Evolutionary conservation across 2,797 vertebrate species (phyloP).

Genomic region (Myoxocephalus aenaeus): DNA sequence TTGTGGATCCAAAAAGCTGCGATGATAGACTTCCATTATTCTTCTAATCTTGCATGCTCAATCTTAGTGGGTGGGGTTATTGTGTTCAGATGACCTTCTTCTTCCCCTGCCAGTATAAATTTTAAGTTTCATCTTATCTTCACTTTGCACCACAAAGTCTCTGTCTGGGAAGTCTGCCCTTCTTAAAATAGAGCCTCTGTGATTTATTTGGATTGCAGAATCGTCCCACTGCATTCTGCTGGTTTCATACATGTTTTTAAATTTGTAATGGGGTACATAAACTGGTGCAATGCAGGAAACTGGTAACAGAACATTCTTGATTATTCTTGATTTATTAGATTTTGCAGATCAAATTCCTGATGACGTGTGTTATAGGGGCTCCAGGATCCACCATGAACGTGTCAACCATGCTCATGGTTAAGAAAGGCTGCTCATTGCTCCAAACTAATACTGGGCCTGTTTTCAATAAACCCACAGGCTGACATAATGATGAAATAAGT

Average conservation of each 20-base stretch:
- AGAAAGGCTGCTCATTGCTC: constrained; percentile 23
- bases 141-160: constrained; percentile 10
- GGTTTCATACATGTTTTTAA: constrained; percentile 10
- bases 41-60: not conserved
- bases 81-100: not conserved
- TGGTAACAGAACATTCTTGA: not conserved
- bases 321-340: not conserved
- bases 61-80: not conserved
- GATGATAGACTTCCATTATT: constrained; percentile 8
- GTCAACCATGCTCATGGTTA: constrained; percentile 18
- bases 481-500: constrained; percentile 72
- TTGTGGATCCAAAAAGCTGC: constrained; percentile 3
- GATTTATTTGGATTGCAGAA: constrained; percentile 21
- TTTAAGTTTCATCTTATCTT: constrained; percentile 16
- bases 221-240: not conserved
- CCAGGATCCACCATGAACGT: constrained; percentile 17
- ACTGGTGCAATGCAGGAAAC: not conserved
- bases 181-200: constrained; percentile 10
- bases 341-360: not conserved
- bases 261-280: not conserved
- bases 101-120: not conserved
- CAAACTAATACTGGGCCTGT: constrained; percentile 64
- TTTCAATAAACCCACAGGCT: constrained; percentile 72
- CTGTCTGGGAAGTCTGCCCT: not conserved
- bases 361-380: not conserved